Percentiles rank a stretch among this genome's conserved stretches.
Evolutionary conservation across 37 sponge, comb jelly and placozoan species (phyloP).

Genomic region (Diacarnus erythraeanus): DNA sequence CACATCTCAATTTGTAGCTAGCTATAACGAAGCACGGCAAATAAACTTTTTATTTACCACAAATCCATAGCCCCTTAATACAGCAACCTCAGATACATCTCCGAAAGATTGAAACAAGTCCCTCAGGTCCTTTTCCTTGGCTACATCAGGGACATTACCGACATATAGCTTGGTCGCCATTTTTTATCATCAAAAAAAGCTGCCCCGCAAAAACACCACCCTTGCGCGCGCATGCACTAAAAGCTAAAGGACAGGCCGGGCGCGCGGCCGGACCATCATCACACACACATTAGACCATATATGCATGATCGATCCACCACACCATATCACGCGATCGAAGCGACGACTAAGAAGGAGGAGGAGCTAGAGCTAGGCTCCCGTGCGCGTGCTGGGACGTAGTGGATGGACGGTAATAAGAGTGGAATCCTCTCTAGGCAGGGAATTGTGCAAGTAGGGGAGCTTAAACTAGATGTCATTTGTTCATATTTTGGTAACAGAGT

Average conservation of each 20-base stretch:
- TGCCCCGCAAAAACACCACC: too few species aligned
- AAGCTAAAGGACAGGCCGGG: too few species aligned
- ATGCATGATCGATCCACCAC: too few species aligned
- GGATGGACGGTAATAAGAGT: too few species aligned
- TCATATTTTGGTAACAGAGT: slow-evolving; percentile 28
- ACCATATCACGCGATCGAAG: too few species aligned
- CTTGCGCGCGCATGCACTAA: too few species aligned
- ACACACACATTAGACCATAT: too few species aligned
- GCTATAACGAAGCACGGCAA: too few species aligned
- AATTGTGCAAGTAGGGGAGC: slow-evolving; percentile 3
- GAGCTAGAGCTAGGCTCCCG: too few species aligned
- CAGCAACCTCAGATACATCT: slow-evolving; percentile 53
- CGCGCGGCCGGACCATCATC: not conserved
- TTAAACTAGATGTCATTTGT: slow-evolving; percentile 27
- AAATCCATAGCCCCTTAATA: slow-evolving; percentile 67
- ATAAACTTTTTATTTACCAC: too few species aligned
- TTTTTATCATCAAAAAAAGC: too few species aligned
- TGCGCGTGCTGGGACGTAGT: too few species aligned
- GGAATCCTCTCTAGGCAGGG: slow-evolving; percentile 18
- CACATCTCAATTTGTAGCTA: not conserved
- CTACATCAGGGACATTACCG: slow-evolving; percentile 60
- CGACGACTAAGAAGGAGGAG: not conserved
- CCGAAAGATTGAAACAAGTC: slow-evolving; percentile 73
- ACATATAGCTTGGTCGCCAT: slow-evolving; percentile 67
- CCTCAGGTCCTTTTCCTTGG: slow-evolving; percentile 51